phyloP scores from a whole-genome alignment of 2,797 vertebrate species.

The Tenualosa thibaudeaui region DNA sequence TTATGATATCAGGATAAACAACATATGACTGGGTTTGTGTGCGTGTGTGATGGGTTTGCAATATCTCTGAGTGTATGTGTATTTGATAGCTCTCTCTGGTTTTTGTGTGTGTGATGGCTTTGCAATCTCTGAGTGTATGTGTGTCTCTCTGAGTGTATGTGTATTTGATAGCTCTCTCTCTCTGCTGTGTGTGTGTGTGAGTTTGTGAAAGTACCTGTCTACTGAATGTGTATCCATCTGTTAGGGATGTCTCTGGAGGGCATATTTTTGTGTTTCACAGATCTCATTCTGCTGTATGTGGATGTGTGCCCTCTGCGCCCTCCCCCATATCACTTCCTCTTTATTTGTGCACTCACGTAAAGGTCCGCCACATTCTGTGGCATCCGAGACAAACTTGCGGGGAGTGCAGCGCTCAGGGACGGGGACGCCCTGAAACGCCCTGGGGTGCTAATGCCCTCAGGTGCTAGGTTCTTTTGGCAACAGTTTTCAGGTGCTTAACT shows the following conservation, averaged over 20 bases:
- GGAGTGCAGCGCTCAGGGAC: too few relatives aligned
- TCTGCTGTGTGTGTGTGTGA: neutral
- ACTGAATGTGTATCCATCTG: neutral
- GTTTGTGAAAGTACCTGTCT: neutral
- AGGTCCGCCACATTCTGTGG: too few relatives aligned
- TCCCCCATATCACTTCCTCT: too few relatives aligned
- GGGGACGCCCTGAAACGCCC: too few relatives aligned
- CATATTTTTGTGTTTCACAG: neutral
- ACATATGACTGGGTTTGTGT: neutral
- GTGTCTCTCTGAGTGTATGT: neutral
- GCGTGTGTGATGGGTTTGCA: neutral
- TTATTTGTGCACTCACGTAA: too few relatives aligned
- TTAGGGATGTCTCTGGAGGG: neutral
- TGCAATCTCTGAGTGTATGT: neutral
- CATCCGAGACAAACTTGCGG: too few relatives aligned
- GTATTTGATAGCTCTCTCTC: neutral
- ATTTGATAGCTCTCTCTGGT: neutral
- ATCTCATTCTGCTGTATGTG: neutral
- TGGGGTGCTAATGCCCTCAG: too few relatives aligned
- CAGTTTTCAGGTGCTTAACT: too few relatives aligned
- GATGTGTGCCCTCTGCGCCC: neutral
- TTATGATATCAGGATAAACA: neutral
- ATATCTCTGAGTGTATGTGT: neutral
- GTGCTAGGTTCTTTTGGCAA: too few relatives aligned
- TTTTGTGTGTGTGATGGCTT: neutral